Conservation (phyloP, 2,113 vertebrate species). For the Cavia porcellus region DNA sequence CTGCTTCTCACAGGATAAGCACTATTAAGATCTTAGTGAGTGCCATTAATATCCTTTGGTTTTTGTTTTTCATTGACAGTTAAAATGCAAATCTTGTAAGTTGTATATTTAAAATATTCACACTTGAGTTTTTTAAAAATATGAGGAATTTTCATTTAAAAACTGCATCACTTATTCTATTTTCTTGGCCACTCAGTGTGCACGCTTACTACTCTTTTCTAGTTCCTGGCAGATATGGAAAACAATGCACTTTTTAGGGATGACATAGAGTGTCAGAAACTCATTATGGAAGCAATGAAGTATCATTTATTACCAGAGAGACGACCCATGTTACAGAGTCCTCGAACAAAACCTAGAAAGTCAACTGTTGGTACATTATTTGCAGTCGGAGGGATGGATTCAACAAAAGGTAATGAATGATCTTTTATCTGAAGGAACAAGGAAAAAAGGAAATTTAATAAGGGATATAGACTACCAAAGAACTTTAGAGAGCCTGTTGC, state of each 20-base stretch:
- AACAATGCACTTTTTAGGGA: conserved; percentile 94
- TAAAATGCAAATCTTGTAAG: conserved; percentile 37
- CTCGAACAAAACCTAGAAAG: conserved; percentile 97
- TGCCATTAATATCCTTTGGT: not conserved
- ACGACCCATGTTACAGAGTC: conserved; percentile 96
- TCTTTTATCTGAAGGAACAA: not conserved
- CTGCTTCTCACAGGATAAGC: not conserved
- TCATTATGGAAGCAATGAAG: conserved; percentile 99
- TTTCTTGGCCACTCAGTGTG: conserved; percentile 58
- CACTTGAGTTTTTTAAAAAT: not conserved
- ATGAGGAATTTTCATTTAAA: conserved; percentile 25
- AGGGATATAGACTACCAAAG: not conserved
- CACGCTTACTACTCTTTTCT: conserved; percentile 64
- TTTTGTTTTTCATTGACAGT: conserved; percentile 51
- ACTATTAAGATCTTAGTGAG: conserved; percentile 7
- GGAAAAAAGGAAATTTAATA: not conserved
- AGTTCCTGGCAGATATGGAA: conserved; percentile 99
- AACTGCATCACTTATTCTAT: not conserved
- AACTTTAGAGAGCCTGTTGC: conserved; percentile 21
- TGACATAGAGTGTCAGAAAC: conserved; percentile 97
- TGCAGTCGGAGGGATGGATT: conserved; percentile 98
- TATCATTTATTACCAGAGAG: conserved; percentile 98
- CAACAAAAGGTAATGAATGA: conserved; percentile 92
- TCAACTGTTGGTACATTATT: conserved; percentile 97
- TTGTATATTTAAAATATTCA: conserved; percentile 45